These are phyloP conservation scores for Amia ocellicauda DNA, from an alignment of 2,113 vertebrate genomes.

Conservation along the genomic window DNA sequence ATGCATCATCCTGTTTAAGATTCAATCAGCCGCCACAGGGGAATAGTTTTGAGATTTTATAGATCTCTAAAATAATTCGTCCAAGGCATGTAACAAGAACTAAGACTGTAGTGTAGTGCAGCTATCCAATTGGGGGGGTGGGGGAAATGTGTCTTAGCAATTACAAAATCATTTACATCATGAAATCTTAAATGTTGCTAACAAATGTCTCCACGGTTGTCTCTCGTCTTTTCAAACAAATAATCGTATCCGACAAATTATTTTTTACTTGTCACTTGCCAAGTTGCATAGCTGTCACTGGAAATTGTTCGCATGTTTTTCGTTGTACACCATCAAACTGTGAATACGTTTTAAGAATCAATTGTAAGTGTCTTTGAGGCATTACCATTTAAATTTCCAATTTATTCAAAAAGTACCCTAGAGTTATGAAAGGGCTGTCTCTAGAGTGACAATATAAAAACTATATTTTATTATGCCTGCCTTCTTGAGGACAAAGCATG, in stretches of 20 bases:
- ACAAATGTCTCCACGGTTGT: too few species aligned
- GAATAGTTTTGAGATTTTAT: too few species aligned
- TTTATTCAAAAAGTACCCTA: background rate
- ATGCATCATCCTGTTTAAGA: background rate
- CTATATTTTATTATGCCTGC: background rate
- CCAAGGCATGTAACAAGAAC: too few species aligned
- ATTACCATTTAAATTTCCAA: background rate
- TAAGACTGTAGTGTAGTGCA: too few species aligned
- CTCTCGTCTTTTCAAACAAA: background rate
- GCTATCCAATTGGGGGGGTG: too few species aligned
- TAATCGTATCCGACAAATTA: conserved; percentile 19
- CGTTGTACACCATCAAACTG: conserved; percentile 14
- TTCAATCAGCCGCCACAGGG: too few species aligned
- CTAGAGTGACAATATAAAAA: conserved; percentile 24
- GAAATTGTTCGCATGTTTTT: conserved; percentile 22
- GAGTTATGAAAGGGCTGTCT: conserved; percentile 10
- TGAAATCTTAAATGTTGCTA: too few species aligned
- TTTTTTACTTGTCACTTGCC: conserved; percentile 20
- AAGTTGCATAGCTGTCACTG: background rate
- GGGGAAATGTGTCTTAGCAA: too few species aligned
- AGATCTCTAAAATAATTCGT: too few species aligned
- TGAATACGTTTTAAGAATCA: conserved; percentile 24
- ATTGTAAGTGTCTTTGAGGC: conserved; percentile 21
- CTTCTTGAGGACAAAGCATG: too few species aligned
- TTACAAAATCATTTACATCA: too few species aligned